Conservation (phyloP, 2,888 invertebrate genomes). For the Dynastes tityus region DNA sequence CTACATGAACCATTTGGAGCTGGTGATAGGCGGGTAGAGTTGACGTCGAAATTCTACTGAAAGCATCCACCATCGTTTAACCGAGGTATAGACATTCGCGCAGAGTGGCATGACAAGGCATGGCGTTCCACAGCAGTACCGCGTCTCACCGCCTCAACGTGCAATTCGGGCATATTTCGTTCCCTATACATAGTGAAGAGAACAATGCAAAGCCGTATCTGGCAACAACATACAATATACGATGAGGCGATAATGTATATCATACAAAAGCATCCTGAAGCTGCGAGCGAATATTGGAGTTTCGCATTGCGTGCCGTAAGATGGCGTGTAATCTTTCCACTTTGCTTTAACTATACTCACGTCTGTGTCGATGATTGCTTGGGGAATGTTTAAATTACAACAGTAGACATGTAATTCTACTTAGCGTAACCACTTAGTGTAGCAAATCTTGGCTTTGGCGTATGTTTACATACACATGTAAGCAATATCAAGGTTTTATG, state of each 20-base stretch:
- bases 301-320: slow-evolving; percentile 29
- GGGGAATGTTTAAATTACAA: slow-evolving; percentile 15
- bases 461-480: not conserved
- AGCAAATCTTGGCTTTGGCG: not conserved
- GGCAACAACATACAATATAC: slow-evolving; percentile 16
- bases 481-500: not conserved
- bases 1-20: not conserved
- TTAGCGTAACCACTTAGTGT: slow-evolving; percentile 1
- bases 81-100: slow-evolving; percentile 2
- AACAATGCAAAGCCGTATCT: slow-evolving; percentile 31
- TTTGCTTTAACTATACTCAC: slow-evolving; percentile 33
- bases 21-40: not conserved
- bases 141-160: not conserved
- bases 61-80: slow-evolving; percentile 3
- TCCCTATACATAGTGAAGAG: not conserved
- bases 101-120: not conserved
- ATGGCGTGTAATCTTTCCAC: slow-evolving; percentile 44
- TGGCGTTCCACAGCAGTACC: not conserved
- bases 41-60: slow-evolving; percentile 7
- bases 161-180: not conserved
- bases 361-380: not conserved
- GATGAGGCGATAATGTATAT: slow-evolving; percentile 24
- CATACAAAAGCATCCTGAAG: slow-evolving; percentile 18
- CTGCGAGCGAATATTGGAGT: slow-evolving; percentile 18
- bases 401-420: slow-evolving; percentile 2